Conservation (phyloP, 2,888 invertebrate species). For the Drosophila dives region DNA sequence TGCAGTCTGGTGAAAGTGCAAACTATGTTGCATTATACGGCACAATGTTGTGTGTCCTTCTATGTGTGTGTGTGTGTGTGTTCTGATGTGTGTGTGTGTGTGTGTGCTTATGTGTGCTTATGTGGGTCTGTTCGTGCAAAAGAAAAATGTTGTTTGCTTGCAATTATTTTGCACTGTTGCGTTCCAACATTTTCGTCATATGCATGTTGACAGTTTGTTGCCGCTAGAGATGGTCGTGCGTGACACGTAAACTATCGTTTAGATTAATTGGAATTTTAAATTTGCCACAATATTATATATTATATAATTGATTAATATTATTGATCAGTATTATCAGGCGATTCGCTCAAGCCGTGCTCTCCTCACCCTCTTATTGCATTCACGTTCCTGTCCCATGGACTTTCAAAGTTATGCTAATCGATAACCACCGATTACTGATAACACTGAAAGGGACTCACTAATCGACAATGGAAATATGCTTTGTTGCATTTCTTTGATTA, state of each 20-base stretch:
- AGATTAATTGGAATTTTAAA: not conserved
- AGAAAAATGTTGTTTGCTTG: slow-evolving; percentile 68
- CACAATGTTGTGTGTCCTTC: slow-evolving; percentile 27
- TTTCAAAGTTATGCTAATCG: not conserved
- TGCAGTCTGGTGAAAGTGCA: slow-evolving; percentile 63
- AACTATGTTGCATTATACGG: slow-evolving; percentile 62
- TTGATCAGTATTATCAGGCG: not conserved
- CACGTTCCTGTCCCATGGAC: not conserved
- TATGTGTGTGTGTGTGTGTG: slow-evolving; percentile 5
- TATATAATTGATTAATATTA: not conserved
- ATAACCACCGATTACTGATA: not conserved
- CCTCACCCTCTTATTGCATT: not conserved
- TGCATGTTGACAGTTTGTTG: slow-evolving; percentile 42
- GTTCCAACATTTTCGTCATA: slow-evolving; percentile 64
- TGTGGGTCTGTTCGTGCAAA: slow-evolving; percentile 43
- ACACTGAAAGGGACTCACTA: not conserved
- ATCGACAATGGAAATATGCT: not conserved
- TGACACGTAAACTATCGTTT: not conserved
- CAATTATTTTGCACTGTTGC: slow-evolving; percentile 71
- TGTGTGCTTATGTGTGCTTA: slow-evolving; percentile 9
- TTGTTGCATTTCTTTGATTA: not conserved
- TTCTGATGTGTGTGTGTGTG: slow-evolving; percentile 7
- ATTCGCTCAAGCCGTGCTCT: not conserved
- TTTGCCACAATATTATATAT: not conserved
- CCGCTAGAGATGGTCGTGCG: slow-evolving; percentile 31